A percentile compares a stretch with the other conserved stretches of the same genome.
phyloP scores from a whole-genome alignment of 1,140 invertebrate genomes.

The Andricus grossulariae region DNA sequence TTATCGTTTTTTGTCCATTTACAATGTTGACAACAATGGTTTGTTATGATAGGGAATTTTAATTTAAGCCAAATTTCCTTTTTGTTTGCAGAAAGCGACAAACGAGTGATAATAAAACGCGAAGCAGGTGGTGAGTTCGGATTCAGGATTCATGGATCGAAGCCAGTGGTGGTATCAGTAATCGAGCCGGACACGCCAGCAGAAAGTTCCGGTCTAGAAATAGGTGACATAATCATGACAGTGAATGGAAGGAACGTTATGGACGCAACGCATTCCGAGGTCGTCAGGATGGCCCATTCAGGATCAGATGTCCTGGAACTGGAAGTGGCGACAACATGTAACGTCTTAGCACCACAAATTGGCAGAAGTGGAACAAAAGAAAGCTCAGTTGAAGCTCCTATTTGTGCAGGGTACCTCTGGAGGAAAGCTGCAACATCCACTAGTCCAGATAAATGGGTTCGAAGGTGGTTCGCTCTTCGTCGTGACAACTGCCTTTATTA shows the following conservation, averaged over 20 bases:
- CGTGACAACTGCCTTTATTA: slow-evolving; percentile 96
- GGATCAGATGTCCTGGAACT: slow-evolving; percentile 90
- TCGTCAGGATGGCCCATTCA: slow-evolving; percentile 94
- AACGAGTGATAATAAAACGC: slow-evolving; percentile 87
- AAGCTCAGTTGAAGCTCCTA: slow-evolving; percentile 77
- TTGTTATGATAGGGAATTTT: no score
- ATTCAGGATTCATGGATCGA: slow-evolving; percentile 95
- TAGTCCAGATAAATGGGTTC: slow-evolving; percentile 85
- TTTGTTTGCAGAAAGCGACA: slow-evolving; percentile 86
- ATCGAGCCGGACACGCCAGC: slow-evolving; percentile 95
- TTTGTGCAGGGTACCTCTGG: slow-evolving; percentile 89
- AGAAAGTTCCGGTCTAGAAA: slow-evolving; percentile 91
- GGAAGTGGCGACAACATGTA: slow-evolving; percentile 91
- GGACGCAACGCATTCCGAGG: slow-evolving; percentile 94
- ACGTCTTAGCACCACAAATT: slow-evolving; percentile 81
- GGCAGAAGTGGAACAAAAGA: slow-evolving; percentile 70
- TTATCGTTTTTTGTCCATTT: no score
- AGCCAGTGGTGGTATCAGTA: slow-evolving; percentile 95
- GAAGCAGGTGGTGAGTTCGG: slow-evolving; percentile 92
- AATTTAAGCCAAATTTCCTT: slow-evolving; percentile 2
- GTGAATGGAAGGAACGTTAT: slow-evolving; percentile 92
- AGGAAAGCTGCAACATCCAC: slow-evolving; percentile 79
- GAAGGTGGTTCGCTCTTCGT: slow-evolving; percentile 93
- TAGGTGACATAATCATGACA: slow-evolving; percentile 94
- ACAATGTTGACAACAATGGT: no score